These are phyloP conservation scores for Phortica okadai DNA, from an alignment of 2,888 invertebrate species.

Conservation along the genomic window DNA sequence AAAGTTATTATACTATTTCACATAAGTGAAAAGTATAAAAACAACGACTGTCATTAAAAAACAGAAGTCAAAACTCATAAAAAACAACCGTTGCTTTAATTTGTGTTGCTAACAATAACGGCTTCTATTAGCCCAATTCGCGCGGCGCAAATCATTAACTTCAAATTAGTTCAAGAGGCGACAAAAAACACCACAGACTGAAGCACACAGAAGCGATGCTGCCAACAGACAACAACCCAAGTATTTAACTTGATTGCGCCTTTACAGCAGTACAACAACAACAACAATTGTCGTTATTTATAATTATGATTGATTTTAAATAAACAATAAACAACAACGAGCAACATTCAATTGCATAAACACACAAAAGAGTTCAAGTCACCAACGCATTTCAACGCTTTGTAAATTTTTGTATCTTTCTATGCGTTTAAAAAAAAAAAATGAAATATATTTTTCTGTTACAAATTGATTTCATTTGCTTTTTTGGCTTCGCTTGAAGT, in stretches of 20 bases:
- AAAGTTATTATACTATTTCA: too few relatives aligned
- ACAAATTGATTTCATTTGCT: conserved; percentile 27
- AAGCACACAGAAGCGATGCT: background rate
- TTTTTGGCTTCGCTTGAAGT: conserved; percentile 1
- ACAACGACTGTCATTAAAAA: background rate
- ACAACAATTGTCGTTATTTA: background rate
- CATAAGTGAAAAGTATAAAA: background rate
- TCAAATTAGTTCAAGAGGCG: background rate
- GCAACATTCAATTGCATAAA: too few relatives aligned
- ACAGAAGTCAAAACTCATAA: background rate
- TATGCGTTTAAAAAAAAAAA: background rate
- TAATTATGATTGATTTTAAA: background rate
- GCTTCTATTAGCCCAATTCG: background rate
- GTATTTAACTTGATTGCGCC: background rate
- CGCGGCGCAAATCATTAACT: background rate
- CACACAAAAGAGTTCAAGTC: background rate
- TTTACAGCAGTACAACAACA: background rate
- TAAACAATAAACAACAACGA: background rate
- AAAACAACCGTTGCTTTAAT: background rate
- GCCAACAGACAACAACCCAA: background rate
- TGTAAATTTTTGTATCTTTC: background rate
- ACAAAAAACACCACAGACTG: background rate
- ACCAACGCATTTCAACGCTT: background rate
- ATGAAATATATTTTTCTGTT: background rate
- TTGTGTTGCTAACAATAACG: background rate